phyloP scores from a whole-genome alignment of 2,888 invertebrate species.

The Cerastis rubricosa region DNA sequence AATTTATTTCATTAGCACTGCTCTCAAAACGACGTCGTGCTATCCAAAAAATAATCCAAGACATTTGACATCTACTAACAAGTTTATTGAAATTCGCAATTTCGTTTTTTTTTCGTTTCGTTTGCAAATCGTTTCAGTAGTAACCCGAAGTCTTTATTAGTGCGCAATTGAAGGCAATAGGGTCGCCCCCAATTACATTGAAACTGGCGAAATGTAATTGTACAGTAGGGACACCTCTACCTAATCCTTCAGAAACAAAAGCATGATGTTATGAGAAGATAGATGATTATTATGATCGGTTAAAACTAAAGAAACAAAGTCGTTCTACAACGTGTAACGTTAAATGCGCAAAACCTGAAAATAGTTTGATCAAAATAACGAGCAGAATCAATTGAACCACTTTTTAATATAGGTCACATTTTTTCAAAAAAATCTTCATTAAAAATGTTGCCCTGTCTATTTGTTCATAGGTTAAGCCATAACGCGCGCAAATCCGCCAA shows the following conservation, averaged over 20 bases:
- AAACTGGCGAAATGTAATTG: neutral
- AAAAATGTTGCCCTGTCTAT: too few relatives aligned
- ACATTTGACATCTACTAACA: neutral
- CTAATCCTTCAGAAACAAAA: neutral
- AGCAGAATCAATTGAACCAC: too few relatives aligned
- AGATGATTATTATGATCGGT: constrained; percentile 9
- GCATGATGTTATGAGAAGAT: neutral
- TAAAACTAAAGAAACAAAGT: constrained; percentile 23
- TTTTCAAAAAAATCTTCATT: too few relatives aligned
- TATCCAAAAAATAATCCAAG: too few relatives aligned
- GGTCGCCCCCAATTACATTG: neutral
- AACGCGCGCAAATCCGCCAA: too few relatives aligned
- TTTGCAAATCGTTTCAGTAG: neutral
- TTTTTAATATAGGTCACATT: too few relatives aligned
- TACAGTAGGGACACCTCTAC: neutral
- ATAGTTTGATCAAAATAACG: too few relatives aligned
- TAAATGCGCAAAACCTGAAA: too few relatives aligned
- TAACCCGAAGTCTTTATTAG: neutral
- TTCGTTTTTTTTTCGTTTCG: too few relatives aligned
- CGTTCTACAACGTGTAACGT: too few relatives aligned
- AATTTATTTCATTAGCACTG: neutral
- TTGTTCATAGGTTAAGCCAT: too few relatives aligned
- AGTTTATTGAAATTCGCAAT: neutral
- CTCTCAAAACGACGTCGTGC: too few relatives aligned
- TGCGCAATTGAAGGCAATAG: neutral